Percentiles rank a stretch among this genome's conserved stretches.
Conservation (phyloP, 2,113 vertebrate genomes). For the Rhodinocichla rosea region DNA sequence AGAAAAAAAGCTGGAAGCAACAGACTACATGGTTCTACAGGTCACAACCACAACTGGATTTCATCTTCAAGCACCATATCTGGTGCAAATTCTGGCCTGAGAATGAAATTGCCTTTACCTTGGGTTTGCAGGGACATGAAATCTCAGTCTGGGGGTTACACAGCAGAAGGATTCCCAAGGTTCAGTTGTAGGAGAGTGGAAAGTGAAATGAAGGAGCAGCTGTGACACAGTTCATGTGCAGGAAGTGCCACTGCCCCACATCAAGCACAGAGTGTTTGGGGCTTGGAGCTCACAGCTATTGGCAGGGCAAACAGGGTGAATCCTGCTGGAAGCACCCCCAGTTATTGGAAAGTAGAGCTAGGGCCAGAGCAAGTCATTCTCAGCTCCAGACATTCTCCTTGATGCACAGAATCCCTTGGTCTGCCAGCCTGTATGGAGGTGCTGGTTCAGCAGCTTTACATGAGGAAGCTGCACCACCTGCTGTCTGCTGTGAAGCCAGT, state of each 20-base stretch:
- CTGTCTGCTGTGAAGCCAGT: slow-evolving; percentile 14
- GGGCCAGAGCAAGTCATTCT: background rate
- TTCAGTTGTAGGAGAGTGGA: background rate
- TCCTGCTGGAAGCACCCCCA: background rate
- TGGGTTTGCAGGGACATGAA: background rate
- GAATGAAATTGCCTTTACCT: background rate
- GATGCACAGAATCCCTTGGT: background rate
- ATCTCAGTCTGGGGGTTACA: background rate
- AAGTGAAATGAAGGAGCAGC: background rate
- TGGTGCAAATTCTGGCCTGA: background rate
- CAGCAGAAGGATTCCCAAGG: background rate
- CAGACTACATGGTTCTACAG: background rate
- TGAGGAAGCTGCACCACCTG: slow-evolving; percentile 66
- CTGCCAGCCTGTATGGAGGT: background rate
- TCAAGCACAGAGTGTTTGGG: background rate
- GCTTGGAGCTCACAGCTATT: background rate
- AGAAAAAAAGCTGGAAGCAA: background rate
- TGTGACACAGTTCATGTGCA: accelerated
- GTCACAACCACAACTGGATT: background rate
- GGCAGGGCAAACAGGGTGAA: background rate
- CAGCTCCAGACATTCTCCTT: background rate
- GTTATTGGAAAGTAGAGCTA: background rate
- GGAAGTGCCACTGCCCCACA: background rate
- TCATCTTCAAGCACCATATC: background rate
- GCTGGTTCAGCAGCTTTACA: background rate